phyloP scores from a whole-genome alignment of 2,797 vertebrate genomes.

The Sternarchorhynchus goeldii region DNA sequence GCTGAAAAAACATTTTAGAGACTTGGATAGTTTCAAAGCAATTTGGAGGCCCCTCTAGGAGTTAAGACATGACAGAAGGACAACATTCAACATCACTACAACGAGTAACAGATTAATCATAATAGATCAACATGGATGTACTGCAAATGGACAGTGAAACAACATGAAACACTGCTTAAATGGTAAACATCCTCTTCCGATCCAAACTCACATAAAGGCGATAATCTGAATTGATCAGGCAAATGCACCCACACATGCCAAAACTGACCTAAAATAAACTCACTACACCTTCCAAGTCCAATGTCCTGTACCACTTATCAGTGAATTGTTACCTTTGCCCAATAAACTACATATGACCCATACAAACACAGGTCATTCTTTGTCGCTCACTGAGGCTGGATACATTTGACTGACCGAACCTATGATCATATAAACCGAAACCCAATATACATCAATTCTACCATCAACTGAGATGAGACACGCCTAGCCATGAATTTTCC shows the following conservation, averaged over 20 bases:
- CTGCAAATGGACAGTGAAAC: neutral
- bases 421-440: neutral
- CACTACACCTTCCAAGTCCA: constrained; percentile 68
- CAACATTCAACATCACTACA: no score
- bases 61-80: no score
- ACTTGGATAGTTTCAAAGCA: neutral
- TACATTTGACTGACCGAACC: constrained; percentile 4
- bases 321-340: constrained; percentile 74
- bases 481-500: no score
- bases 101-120: no score
- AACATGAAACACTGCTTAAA: neutral
- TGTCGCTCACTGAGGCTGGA: constrained; percentile 22
- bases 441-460: no score
- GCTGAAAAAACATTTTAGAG: no score
- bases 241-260: constrained; percentile 26
- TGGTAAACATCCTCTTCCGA: no score
- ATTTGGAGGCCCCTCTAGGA: no score
- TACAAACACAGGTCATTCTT: constrained; percentile 35
- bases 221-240: neutral
- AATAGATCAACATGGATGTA: neutral
- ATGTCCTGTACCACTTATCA: constrained; percentile 76
- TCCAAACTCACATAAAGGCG: neutral
- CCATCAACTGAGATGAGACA: no score
- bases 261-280: constrained; percentile 64
- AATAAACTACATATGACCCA: constrained; percentile 51